These are phyloP conservation scores for Pipistrellus pygmaeus DNA, from an alignment of 2,797 vertebrate species.

Conservation along the genomic window DNA sequence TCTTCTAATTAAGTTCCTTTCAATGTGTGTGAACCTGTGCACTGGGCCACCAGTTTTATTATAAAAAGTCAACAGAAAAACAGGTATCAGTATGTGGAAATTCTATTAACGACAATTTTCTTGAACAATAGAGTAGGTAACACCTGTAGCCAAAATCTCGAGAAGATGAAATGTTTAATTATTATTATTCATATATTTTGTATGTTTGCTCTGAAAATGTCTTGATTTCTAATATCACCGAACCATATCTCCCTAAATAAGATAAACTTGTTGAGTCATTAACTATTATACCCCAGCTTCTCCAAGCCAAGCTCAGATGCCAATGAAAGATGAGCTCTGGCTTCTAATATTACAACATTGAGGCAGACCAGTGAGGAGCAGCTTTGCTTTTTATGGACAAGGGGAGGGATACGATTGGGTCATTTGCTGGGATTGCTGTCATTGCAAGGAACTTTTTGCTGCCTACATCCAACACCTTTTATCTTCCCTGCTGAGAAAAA, in stretches of 20 bases:
- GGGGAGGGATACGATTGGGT: background rate
- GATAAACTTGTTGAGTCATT: constrained; percentile 2
- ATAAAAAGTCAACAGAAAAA: constrained; percentile 31
- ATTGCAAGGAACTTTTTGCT: background rate
- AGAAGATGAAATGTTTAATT: constrained; percentile 37
- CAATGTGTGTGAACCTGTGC: too few species aligned
- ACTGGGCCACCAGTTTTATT: background rate
- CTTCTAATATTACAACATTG: background rate
- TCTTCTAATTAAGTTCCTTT: too few species aligned
- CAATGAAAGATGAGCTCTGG: background rate
- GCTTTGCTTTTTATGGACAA: background rate
- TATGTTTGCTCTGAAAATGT: background rate
- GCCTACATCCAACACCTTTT: background rate
- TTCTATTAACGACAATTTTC: constrained; percentile 22
- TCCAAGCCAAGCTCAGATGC: background rate
- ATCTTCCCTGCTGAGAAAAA: background rate
- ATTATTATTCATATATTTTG: background rate
- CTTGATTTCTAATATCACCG: constrained; percentile 46
- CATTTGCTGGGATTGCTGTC: constrained; percentile 27
- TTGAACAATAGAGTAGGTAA: background rate
- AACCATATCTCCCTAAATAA: constrained; percentile 47
- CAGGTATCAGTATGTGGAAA: background rate
- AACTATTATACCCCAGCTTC: background rate
- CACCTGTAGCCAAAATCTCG: constrained; percentile 1
- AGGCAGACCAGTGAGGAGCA: background rate